Conservation (phyloP, 2,113 vertebrate species). For the Pagrus major region DNA sequence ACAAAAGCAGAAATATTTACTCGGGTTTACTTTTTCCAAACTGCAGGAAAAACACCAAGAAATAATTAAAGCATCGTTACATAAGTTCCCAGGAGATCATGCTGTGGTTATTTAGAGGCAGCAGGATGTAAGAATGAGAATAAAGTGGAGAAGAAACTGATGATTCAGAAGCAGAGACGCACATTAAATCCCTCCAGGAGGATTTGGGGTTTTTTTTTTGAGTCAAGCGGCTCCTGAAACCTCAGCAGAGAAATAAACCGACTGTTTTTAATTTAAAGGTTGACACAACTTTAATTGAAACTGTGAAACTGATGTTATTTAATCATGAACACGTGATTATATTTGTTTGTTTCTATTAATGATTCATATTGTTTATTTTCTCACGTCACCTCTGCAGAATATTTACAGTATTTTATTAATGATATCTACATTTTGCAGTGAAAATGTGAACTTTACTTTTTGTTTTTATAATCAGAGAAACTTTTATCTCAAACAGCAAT, state of each 20-base stretch:
- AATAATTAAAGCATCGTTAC: background rate
- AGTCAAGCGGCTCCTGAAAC: slow-evolving; percentile 36
- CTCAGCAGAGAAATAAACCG: background rate
- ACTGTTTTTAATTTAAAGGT: background rate
- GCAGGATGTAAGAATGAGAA: background rate
- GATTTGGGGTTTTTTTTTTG: slow-evolving; percentile 19
- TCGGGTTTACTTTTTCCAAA: too few relatives aligned
- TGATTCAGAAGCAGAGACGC: background rate
- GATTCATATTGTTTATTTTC: too few relatives aligned
- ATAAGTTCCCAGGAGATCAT: background rate
- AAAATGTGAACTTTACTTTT: background rate
- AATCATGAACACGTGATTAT: too few relatives aligned
- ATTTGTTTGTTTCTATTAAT: too few relatives aligned
- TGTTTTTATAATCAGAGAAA: background rate
- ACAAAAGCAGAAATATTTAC: too few relatives aligned
- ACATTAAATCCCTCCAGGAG: slow-evolving; percentile 21
- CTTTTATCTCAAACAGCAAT: background rate
- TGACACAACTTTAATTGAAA: background rate
- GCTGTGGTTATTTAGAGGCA: background rate
- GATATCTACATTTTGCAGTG: background rate
- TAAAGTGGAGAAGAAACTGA: background rate
- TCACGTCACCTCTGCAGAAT: background rate
- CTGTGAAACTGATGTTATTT: too few relatives aligned
- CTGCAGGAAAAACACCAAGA: background rate
- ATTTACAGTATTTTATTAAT: background rate